Conservation (phyloP, 2,888 invertebrate species). For the Eulithis prunata region DNA sequence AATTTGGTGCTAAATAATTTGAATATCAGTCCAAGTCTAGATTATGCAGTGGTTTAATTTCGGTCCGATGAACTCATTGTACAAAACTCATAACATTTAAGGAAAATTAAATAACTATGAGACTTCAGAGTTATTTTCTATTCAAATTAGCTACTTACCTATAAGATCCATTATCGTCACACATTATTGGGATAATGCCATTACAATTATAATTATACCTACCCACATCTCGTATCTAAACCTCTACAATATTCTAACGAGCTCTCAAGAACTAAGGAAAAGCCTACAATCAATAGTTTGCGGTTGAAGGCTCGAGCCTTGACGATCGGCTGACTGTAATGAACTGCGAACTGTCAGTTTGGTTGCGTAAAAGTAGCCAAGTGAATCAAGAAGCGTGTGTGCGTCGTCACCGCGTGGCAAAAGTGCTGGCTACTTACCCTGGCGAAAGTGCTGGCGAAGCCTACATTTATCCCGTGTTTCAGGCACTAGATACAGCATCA, state of each 20-base stretch:
- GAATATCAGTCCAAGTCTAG: conserved; percentile 68
- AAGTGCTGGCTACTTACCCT: too few species aligned
- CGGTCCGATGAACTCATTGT: conserved; percentile 25
- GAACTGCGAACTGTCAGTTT: too few species aligned
- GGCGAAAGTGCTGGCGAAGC: too few species aligned
- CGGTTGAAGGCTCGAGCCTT: too few species aligned
- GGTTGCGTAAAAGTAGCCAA: too few species aligned
- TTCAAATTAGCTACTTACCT: conserved; percentile 22
- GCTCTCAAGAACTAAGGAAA: too few species aligned
- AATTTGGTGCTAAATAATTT: conserved; percentile 77
- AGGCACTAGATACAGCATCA: too few species aligned
- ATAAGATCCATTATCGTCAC: conserved; percentile 13
- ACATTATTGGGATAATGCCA: conserved; percentile 15
- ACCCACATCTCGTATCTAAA: background rate
- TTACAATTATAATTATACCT: background rate
- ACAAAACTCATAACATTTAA: conserved; percentile 28
- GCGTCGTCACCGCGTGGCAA: too few species aligned
- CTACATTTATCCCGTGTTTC: too few species aligned
- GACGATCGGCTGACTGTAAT: too few species aligned
- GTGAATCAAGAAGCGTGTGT: too few species aligned
- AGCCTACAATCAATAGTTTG: too few species aligned
- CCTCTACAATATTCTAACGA: background rate
- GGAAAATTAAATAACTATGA: conserved; percentile 34
- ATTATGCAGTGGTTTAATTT: conserved; percentile 39
- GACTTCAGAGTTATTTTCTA: conserved; percentile 28